Percentiles rank a stretch among this genome's conserved stretches.
Conservation (phyloP, 2,888 invertebrate genomes). For the Clivina fossor region DNA sequence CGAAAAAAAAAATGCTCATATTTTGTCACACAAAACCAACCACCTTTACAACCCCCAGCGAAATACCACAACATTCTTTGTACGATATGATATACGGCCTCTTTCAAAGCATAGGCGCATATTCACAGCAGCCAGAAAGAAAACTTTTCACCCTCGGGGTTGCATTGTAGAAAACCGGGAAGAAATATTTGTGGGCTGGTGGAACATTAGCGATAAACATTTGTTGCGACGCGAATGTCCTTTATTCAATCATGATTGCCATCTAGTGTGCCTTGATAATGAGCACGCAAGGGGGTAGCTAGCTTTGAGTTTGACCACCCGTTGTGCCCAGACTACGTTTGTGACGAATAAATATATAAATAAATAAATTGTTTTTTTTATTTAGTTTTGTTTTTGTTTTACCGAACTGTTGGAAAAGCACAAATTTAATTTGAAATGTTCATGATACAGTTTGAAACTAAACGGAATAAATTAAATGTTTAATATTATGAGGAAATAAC, state of each 20-base stretch:
- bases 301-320: too few relatives aligned
- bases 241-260: conserved; percentile 24
- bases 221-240: conserved; percentile 6
- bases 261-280: conserved; percentile 6
- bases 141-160: background rate
- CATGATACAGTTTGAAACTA: too few relatives aligned
- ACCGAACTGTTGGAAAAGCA: too few relatives aligned
- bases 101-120: background rate
- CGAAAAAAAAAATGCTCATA: conserved; percentile 15
- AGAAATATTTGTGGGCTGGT: conserved; percentile 7
- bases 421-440: too few relatives aligned
- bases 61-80: background rate
- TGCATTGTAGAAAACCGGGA: conserved; percentile 22
- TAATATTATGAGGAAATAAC: too few relatives aligned
- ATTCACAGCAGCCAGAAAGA: conserved; percentile 5
- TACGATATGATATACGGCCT: conserved; percentile 12
- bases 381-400: too few relatives aligned
- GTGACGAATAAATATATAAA: too few relatives aligned
- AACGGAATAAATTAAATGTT: too few relatives aligned
- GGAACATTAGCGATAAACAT: conserved; percentile 17
- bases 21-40: conserved; percentile 11
- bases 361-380: too few relatives aligned
- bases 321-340: too few relatives aligned
- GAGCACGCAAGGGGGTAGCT: too few relatives aligned
- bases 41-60: too few relatives aligned